These are phyloP conservation scores for Hemibagrus guttatus DNA, from an alignment of 2,797 vertebrate species.

Conservation along the genomic window DNA sequence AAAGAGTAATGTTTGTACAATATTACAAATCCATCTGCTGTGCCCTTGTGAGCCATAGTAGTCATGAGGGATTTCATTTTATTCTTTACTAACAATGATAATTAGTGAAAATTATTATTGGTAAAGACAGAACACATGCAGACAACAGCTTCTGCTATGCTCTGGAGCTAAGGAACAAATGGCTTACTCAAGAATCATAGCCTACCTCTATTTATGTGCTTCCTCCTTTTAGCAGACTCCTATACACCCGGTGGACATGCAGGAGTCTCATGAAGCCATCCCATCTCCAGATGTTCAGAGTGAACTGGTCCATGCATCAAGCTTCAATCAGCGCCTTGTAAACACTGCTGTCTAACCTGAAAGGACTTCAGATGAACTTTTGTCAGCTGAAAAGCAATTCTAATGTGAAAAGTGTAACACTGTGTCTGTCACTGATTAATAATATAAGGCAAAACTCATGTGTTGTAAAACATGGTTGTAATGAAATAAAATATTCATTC, in stretches of 20 bases:
- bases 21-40: neutral
- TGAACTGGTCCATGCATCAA: neutral
- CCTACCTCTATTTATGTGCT: neutral
- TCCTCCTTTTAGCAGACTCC: constrained; percentile 13
- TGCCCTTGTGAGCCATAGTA: neutral
- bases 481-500: too few relatives aligned
- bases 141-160: neutral
- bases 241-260: neutral
- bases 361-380: neutral
- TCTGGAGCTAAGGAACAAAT: neutral
- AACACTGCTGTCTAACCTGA: neutral
- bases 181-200: neutral
- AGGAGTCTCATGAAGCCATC: neutral
- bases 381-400: neutral
- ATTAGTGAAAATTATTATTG: neutral
- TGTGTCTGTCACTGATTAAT: neutral
- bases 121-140: neutral
- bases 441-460: neutral
- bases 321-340: neutral
- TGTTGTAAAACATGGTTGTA: neutral
- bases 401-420: neutral
- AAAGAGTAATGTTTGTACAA: neutral
- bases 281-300: neutral
- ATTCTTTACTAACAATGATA: neutral
- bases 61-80: neutral